Evolutionary conservation across 2,113 vertebrate genomes (phyloP).

Genomic region (Nesoenas mayeri): DNA sequence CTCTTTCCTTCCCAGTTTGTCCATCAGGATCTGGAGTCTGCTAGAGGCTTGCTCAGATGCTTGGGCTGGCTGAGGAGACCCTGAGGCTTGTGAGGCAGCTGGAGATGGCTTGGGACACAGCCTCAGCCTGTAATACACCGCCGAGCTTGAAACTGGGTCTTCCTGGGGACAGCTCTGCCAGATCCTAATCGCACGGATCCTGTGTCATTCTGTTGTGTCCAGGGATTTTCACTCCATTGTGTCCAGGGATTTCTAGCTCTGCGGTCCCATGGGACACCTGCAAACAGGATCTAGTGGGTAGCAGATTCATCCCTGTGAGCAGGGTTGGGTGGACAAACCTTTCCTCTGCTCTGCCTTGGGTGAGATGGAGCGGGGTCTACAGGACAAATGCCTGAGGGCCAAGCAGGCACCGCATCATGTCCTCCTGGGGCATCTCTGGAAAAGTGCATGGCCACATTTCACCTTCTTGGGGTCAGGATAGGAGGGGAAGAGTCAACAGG

Average conservation of each 20-base stretch:
- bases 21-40: fast-evolving
- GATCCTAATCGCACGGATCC: neutral
- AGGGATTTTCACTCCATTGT: neutral
- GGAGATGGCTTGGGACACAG: neutral
- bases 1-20: neutral
- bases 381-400: fast-evolving
- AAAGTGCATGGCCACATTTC: neutral
- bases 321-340: neutral
- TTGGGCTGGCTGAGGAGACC: neutral
- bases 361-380: neutral
- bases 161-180: neutral
- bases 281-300: neutral
- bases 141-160: neutral
- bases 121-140: no score
- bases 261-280: neutral
- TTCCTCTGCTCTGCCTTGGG: neutral
- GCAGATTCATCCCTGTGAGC: neutral
- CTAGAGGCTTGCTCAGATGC: neutral
- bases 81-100: neutral
- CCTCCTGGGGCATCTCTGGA: neutral
- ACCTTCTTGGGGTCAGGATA: neutral
- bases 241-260: neutral
- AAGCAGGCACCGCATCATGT: neutral
- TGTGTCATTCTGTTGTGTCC: neutral
- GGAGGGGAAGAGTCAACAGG: neutral